phyloP scores from a whole-genome alignment of 2,797 vertebrate genomes.

The Galaxias olidus region DNA sequence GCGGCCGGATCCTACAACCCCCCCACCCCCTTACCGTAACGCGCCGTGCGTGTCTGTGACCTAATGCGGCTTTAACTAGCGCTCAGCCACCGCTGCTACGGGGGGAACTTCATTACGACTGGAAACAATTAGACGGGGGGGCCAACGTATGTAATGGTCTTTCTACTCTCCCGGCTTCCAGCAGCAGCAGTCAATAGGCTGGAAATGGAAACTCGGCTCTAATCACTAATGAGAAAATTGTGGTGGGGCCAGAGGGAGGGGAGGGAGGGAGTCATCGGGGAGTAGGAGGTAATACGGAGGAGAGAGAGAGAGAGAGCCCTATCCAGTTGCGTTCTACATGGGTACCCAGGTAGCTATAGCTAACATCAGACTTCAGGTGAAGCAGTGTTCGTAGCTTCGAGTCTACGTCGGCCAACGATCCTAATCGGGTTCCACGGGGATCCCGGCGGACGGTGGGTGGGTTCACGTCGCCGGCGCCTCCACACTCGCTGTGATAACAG shows the following conservation, averaged over 20 bases:
- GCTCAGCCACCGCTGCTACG: constrained; percentile 51
- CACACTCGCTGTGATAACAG: no score
- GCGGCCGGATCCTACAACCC: constrained; percentile 47
- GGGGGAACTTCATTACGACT: constrained; percentile 77
- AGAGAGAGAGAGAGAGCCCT: no score
- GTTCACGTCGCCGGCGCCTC: no score
- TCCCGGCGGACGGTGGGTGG: no score
- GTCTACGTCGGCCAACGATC: no score
- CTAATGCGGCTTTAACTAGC: constrained; percentile 65
- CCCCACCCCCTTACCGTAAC: constrained; percentile 10
- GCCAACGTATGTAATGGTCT: constrained; percentile 73
- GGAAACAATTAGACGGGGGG: constrained; percentile 73
- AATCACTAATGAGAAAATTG: constrained; percentile 79
- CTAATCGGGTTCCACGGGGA: no score
- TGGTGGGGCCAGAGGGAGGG: constrained; percentile 52
- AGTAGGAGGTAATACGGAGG: constrained; percentile 35
- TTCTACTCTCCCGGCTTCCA: constrained; percentile 72
- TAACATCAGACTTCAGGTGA: no score
- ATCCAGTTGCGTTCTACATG: no score
- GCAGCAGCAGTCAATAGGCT: constrained; percentile 75
- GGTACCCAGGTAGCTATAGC: no score
- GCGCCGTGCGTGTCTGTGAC: constrained; percentile 48
- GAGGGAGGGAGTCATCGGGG: constrained; percentile 44
- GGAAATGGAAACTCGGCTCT: constrained; percentile 78
- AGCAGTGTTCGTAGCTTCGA: no score